phyloP scores from a whole-genome alignment of 2,113 vertebrate species.

The Onychostoma macrolepis region DNA sequence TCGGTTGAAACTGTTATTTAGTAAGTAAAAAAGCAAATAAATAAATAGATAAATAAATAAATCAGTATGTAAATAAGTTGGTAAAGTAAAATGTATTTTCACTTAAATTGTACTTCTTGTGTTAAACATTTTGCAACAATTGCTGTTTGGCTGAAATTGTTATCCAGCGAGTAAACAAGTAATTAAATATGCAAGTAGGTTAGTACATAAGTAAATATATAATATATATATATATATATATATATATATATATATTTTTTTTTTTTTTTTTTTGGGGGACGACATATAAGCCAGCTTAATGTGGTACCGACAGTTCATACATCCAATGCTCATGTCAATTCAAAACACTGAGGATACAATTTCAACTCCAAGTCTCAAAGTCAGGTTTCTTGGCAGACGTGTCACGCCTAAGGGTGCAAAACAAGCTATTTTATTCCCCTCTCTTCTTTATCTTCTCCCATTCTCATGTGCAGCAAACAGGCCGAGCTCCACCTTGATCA shows the following conservation, averaged over 20 bases:
- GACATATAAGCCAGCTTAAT: not conserved
- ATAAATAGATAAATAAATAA: too few species aligned
- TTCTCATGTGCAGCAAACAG: constrained; percentile 15
- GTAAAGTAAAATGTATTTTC: not conserved
- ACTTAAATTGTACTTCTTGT: too few species aligned
- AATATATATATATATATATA: too few species aligned
- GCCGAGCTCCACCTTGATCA: constrained; percentile 72
- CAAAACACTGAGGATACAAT: constrained; percentile 2
- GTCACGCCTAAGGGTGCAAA: not conserved
- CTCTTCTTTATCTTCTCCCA: not conserved
- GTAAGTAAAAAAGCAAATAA: too few species aligned
- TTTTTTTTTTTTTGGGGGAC: too few species aligned
- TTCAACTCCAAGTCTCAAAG: not conserved
- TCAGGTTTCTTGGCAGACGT: not conserved
- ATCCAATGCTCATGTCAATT: not conserved
- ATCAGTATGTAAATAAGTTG: too few species aligned
- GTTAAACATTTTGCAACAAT: not conserved
- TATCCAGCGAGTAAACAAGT: not conserved
- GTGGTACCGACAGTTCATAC: not conserved
- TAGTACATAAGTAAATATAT: too few species aligned
- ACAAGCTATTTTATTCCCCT: constrained; percentile 50
- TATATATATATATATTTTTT: too few species aligned
- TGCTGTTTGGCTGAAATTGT: not conserved
- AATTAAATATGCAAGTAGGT: too few species aligned
- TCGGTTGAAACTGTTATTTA: too few species aligned